Base-by-base conservation (phyloP, 1,140 invertebrate species). In the Pemphigus obesinymphae region DNA sequence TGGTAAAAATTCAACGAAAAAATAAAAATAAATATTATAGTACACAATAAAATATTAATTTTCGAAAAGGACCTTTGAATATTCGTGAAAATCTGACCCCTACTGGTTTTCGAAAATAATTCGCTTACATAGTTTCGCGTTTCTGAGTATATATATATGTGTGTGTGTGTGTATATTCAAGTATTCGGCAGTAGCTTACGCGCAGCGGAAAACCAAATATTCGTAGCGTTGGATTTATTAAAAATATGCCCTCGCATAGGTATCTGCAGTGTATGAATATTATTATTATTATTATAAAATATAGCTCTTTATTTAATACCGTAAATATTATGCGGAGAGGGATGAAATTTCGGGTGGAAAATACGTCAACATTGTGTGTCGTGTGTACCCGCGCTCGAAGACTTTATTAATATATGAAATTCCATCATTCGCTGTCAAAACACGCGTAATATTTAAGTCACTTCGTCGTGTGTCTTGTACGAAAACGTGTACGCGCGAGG, bases 351-450 rank as follows among this genome's bases (percentile, higher is more conserved):
- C 34, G 17, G 53, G 23, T 45, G 40, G 53, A n/a, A 78, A 13
- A 26, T 53, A 73, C 70, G 45, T 50, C 73, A 40, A 76, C 53
- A 40, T 58, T 78, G 34, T 17, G 48, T 75, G 26, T 3, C 6
- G 26, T 17, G 10, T 72, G 34, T 45, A 31, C 37, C 34, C 37
- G 55, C 7, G 10, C 29, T 5, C 53, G 75, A 58, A 20, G 55
- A 80, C 53, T 63, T 80, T 80, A 80, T 80, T 80, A 80, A 45
- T 80, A n/a, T n/a, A 63, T 58, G 55, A 61, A 80, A 80, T 80
- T 80, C 76, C 76, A 43, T 78, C 75, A 43, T 40, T 43, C 75
- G 76, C 37, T 80, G 76, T 80, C 76, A 80, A 80, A 63, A 63
- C 55, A 80, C 26, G 45, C n/a, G n/a, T n/a, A n/a, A n/a, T 23